Evolutionary conservation across 1,140 invertebrate genomes (phyloP).

Genomic region (Brevipalpus yothersi): DNA sequence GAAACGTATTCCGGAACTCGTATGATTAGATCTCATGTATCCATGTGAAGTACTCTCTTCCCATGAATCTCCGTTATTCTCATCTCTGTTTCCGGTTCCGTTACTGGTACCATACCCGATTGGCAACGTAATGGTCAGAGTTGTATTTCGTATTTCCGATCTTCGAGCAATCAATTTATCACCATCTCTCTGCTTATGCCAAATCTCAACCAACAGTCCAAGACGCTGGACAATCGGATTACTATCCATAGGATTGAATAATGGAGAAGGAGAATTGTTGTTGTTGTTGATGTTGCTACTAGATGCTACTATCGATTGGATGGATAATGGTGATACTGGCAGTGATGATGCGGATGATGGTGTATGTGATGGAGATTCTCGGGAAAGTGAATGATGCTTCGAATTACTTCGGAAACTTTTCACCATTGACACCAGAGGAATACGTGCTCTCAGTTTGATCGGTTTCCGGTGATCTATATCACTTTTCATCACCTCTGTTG

Average conservation of each 20-base stretch:
- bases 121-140: neutral
- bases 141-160: constrained; percentile 1
- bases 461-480: neutral
- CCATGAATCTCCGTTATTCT: too few relatives aligned
- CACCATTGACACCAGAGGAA: neutral
- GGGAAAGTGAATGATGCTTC: neutral
- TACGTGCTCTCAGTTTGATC: neutral
- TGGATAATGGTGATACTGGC: neutral
- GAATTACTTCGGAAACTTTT: neutral
- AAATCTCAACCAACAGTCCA: constrained; percentile 6
- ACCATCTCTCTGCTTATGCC: constrained; percentile 2
- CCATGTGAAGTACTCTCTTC: too few relatives aligned
- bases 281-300: too few relatives aligned
- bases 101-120: neutral
- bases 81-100: neutral
- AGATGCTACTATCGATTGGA: neutral
- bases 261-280: neutral
- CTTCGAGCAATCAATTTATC: constrained; percentile 6
- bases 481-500: neutral
- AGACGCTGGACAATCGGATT: neutral
- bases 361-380: neutral
- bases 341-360: neutral
- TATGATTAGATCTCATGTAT: neutral
- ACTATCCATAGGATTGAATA: neutral
- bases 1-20: neutral